These are phyloP conservation scores for Lamellibrachia columna DNA, from an alignment of 2,888 invertebrate genomes.

Conservation along the genomic window DNA sequence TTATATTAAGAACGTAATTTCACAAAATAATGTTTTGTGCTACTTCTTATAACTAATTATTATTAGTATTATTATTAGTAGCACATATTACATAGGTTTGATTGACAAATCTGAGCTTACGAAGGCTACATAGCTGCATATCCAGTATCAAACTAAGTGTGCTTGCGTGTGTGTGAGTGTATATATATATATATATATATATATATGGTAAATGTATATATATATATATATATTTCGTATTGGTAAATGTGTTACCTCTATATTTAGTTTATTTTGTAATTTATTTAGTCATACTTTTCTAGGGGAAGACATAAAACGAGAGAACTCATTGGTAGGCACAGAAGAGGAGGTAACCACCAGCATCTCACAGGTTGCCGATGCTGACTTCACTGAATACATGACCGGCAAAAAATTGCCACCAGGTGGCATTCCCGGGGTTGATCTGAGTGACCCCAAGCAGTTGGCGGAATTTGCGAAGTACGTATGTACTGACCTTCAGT, in stretches of 20 bases:
- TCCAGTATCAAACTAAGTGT: too few relatives aligned
- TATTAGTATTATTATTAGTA: too few relatives aligned
- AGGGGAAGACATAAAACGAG: constrained; percentile 31
- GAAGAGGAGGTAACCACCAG: constrained; percentile 71
- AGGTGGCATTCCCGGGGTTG: constrained; percentile 81
- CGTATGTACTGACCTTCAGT: constrained; percentile 31
- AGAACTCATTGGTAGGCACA: constrained; percentile 36
- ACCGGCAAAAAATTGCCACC: constrained; percentile 83
- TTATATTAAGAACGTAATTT: background rate
- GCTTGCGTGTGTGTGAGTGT: background rate
- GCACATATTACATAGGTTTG: too few relatives aligned
- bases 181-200: background rate
- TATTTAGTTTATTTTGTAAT: constrained; percentile 7
- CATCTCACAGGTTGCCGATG: constrained; percentile 71
- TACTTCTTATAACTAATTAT: background rate
- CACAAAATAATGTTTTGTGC: background rate
- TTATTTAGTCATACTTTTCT: background rate
- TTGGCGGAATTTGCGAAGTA: constrained; percentile 87
- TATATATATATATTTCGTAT: background rate
- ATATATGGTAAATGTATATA: background rate
- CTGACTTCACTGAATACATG: constrained; percentile 92
- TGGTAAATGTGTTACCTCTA: background rate
- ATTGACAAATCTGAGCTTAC: too few relatives aligned
- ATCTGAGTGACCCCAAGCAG: constrained; percentile 91
- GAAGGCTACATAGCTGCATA: too few relatives aligned